A percentile compares a stretch with the other conserved stretches of the same genome.
phyloP scores from a whole-genome alignment of 2,888 invertebrate species.

The Hypomecis punctinalis region DNA sequence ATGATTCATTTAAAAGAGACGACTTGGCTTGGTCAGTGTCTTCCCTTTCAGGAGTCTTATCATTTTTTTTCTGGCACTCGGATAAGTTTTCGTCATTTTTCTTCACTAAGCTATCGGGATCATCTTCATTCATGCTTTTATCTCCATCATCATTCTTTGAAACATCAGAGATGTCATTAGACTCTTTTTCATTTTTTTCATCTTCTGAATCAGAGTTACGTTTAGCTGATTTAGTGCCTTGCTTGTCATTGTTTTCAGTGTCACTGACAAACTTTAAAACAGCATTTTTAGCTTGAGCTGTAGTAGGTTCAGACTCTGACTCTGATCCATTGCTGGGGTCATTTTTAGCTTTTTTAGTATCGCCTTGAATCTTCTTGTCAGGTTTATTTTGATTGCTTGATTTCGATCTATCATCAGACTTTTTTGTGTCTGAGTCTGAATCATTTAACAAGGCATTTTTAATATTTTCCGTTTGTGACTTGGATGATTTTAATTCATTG shows the following conservation, averaged over 20 bases:
- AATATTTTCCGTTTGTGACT: slow-evolving; percentile 25
- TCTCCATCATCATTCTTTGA: slow-evolving; percentile 17
- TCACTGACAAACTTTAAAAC: too few species aligned
- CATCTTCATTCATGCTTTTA: slow-evolving; percentile 1
- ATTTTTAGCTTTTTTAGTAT: slow-evolving; percentile 22
- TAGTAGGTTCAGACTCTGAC: slow-evolving; percentile 51
- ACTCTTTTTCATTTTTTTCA: slow-evolving; percentile 1
- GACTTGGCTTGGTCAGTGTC: slow-evolving; percentile 13
- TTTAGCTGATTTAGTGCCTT: neutral
- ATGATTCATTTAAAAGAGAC: slow-evolving; percentile 28
- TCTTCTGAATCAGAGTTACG: slow-evolving; percentile 11
- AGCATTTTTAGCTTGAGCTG: slow-evolving; percentile 8
- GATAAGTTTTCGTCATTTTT: slow-evolving; percentile 15
- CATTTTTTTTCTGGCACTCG: slow-evolving; percentile 16
- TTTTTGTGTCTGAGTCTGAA: slow-evolving; percentile 49
- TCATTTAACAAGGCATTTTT: slow-evolving; percentile 52
- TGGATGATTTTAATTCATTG: neutral
- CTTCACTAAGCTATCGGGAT: slow-evolving; percentile 2
- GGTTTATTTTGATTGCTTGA: slow-evolving; percentile 4
- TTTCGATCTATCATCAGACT: slow-evolving; percentile 1
- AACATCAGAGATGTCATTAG: slow-evolving; percentile 23
- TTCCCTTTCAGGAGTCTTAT: slow-evolving; percentile 8
- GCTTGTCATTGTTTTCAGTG: too few species aligned
- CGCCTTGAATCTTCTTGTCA: neutral
- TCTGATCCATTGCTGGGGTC: slow-evolving; percentile 39